phyloP scores from a whole-genome alignment of 2,888 invertebrate genomes.

The Philopedon plagiatum region DNA sequence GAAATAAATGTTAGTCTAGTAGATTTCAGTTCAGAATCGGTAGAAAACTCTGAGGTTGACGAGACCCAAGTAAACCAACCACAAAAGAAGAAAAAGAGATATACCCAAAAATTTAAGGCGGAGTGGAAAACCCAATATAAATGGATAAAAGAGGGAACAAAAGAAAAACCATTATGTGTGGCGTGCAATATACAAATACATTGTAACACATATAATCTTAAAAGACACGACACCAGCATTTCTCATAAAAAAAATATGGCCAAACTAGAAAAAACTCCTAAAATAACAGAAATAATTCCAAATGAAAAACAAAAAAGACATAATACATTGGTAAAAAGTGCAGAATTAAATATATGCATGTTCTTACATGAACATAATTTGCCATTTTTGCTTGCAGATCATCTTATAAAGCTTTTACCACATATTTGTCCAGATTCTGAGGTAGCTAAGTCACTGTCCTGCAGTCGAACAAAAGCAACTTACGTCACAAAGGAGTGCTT shows the following conservation, averaged over 20 bases:
- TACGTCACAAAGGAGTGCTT: conserved; percentile 26
- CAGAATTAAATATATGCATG: conserved; percentile 49
- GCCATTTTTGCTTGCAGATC: conserved; percentile 52
- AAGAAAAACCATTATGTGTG: background rate
- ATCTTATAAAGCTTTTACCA: no score
- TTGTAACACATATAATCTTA: background rate
- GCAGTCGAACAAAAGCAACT: conserved; percentile 48
- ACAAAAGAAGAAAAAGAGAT: no score
- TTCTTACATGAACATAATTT: conserved; percentile 54
- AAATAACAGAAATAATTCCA: no score
- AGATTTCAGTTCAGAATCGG: no score
- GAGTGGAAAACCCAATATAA: no score
- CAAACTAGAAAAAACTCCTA: background rate
- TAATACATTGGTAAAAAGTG: conserved; percentile 1
- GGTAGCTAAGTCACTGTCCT: conserved; percentile 47
- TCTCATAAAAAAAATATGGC: background rate
- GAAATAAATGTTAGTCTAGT: no score
- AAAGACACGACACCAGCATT: background rate
- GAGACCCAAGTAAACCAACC: no score
- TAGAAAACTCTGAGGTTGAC: no score
- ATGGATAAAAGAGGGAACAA: no score
- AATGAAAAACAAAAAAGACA: background rate
- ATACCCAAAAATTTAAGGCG: no score
- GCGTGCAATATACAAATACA: background rate
- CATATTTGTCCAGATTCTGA: conserved; percentile 50